A percentile compares a stretch with the other conserved stretches of the same genome.
Evolutionary conservation across 2,888 invertebrate genomes (phyloP).

Genomic region (Rhagium mordax): DNA sequence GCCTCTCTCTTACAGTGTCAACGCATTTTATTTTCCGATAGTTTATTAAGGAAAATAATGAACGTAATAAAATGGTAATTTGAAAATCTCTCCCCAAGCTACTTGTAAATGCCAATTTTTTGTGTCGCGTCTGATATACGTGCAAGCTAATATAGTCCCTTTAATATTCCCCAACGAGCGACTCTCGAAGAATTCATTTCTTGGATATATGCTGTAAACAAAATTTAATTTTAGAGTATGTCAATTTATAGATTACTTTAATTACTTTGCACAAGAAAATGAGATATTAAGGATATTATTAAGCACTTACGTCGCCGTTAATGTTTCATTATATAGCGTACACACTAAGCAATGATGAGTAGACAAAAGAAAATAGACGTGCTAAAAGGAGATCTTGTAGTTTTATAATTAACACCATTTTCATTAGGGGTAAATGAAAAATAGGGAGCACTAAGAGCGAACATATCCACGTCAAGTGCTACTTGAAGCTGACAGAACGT

Average conservation of each 20-base stretch:
- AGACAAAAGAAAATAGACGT: not conserved
- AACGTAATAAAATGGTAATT: not conserved
- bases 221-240: constrained; percentile 24
- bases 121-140: not conserved
- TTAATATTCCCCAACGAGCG: constrained; percentile 10
- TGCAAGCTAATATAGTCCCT: not conserved
- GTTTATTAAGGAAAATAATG: not conserved
- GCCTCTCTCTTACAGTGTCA: too few relatives aligned
- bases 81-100: not conserved
- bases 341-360: not conserved
- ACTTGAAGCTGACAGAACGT: constrained; percentile 32
- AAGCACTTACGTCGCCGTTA: constrained; percentile 10
- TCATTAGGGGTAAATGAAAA: constrained; percentile 28
- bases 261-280: constrained; percentile 20
- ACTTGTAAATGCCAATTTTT: not conserved
- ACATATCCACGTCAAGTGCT: constrained; percentile 31
- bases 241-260: constrained; percentile 23
- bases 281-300: constrained; percentile 8
- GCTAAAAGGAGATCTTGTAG: constrained; percentile 7
- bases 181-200: not conserved
- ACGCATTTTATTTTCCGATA: too few relatives aligned
- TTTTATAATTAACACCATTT: constrained; percentile 40
- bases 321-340: not conserved
- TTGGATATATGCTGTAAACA: not conserved
- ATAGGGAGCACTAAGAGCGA: constrained; percentile 23